Base-by-base conservation (phyloP, 2,888 invertebrate genomes). In the Phymatocera aterrima region DNA sequence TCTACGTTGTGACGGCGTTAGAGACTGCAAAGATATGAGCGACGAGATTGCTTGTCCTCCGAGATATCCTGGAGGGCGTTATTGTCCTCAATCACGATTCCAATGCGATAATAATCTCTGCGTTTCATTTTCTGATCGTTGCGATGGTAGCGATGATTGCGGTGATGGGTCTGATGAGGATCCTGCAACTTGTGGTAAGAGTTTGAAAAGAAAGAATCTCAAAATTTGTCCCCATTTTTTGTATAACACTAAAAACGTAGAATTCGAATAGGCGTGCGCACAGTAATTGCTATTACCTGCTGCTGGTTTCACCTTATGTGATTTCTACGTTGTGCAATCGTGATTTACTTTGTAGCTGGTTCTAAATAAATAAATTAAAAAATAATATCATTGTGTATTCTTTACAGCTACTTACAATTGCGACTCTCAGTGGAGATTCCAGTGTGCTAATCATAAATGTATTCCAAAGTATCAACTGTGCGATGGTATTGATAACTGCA, bases 81-180 rank as follows among this genome's bases (percentile, higher is more conserved):
- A 96, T 88, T 99, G 98, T 86, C 97, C 97, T 0, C 96, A 96
- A 83, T 95, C 95, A 83, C 95, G 96, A 86, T 98, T 97, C 94
- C 96, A 98, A 88, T 99, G 98, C 90, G 93, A 93, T 78, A 98
- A 98, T 90, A 97, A 97, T 87, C 92, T 98, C 61, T 99, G 99
- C 91, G 97, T 99, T 43, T 95, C 96, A 5, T 94, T 96, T 81
- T 94, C 95, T 5, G 98, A 98, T 91, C 92, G 97, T 15, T 99
- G 98, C 90, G 98, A 99, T 88, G 98, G 98, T 48, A 94, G 95
- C 37, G 97, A 98, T 86, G 98, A 98, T 90, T 98, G 98, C 87
- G 96, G 97, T 8, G 98, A 99, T 89, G 95, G 94, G 43, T 96
- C 96, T 0, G 98, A 98, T 88, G 98, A 99, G 91, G 94, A 94